Evolutionary conservation across 2,888 invertebrate genomes (phyloP), one percentile per base, ranked within the genome.

Genomic region (Anticlea derivata): DNA sequence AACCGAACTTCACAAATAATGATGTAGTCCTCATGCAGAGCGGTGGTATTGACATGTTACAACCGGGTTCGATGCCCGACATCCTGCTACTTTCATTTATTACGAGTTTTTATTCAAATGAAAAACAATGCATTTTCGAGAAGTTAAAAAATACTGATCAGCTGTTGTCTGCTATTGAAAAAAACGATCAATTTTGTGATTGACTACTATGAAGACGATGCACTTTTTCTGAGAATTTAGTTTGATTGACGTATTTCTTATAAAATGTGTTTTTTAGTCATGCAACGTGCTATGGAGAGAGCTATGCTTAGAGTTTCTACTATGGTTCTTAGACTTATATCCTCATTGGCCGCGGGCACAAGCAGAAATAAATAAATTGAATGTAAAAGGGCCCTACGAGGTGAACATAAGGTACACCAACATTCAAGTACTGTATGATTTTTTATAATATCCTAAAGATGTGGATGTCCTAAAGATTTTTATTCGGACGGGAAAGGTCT

Each of bases 11-110:
- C 11, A 60, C 62, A 79, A 83, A 88, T 87, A 88, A 88, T 87
- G 88, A 88, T 83, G 86, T 86, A 79, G 84, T 62, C 75, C 69
- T 62, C 74, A 86, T 86, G 86, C 83, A 83, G 81, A 83, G 77
- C 73, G 76, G 75, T 61, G 63, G 75, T 86, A 83, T 83, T 87
- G 88, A 88, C 86, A 85, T 81, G 85, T 83, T 75, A 71, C 73
- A 62, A 55, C 59, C 51, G 66, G 65, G 87, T 86, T 87, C 88
- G 83, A 80, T 84, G 85, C 59, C 84, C 86, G 73, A 55, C 33
- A 80, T 80, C 66, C 70, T 72, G 75, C 65, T 75, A 74, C 75
- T 80, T 41, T 34, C 17, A 31, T 33, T 44, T 79, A 68, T 77
- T 80, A 73, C 69, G 58, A 55, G 63, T 72, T 80, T 81, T 76